These are phyloP conservation scores for Tetragonula carbonaria DNA, from an alignment of 2,888 invertebrate genomes.

Conservation along the genomic window DNA sequence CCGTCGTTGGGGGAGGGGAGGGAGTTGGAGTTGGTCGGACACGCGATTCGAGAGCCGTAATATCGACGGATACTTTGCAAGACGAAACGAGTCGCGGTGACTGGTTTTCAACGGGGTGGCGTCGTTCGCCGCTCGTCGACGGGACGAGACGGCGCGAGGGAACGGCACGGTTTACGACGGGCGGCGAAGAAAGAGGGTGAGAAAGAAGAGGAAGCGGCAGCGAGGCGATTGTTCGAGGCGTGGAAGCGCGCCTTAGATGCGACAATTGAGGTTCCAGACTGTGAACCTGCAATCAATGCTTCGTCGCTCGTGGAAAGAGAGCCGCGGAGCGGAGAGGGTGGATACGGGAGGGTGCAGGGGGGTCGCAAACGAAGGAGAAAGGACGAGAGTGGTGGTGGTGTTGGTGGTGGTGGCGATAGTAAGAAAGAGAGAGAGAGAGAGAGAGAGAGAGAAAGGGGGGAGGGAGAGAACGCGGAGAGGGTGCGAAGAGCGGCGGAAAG, in stretches of 20 bases:
- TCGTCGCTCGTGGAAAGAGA: conserved; percentile 68
- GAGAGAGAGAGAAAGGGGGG: conserved; percentile 35
- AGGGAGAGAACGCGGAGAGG: conserved; percentile 62
- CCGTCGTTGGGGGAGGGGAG: too few species aligned
- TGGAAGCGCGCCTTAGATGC: conserved; percentile 81
- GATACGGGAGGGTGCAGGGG: background rate
- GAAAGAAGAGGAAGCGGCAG: conserved; percentile 65
- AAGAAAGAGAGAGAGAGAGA: conserved; percentile 42
- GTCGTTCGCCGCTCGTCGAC: background rate
- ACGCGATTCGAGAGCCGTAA: conserved; percentile 71
- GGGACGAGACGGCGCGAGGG: conserved; percentile 5
- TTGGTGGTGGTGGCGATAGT: conserved; percentile 6
- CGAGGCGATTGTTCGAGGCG: conserved; percentile 80
- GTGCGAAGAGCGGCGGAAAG: conserved; percentile 72
- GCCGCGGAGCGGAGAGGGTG: conserved; percentile 39
- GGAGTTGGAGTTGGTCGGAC: conserved; percentile 25
- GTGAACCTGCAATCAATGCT: conserved; percentile 83
- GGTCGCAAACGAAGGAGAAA: conserved; percentile 18
- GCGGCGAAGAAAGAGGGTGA: conserved; percentile 50
- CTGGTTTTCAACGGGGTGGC: conserved; percentile 18
- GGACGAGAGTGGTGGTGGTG: conserved; percentile 5
- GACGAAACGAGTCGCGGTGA: background rate
- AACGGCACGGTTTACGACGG: conserved; percentile 23
- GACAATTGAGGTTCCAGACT: conserved; percentile 82
- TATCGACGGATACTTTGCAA: conserved; percentile 64